Conservation (phyloP, 2,797 vertebrate species). For the Delichon dasypus region DNA sequence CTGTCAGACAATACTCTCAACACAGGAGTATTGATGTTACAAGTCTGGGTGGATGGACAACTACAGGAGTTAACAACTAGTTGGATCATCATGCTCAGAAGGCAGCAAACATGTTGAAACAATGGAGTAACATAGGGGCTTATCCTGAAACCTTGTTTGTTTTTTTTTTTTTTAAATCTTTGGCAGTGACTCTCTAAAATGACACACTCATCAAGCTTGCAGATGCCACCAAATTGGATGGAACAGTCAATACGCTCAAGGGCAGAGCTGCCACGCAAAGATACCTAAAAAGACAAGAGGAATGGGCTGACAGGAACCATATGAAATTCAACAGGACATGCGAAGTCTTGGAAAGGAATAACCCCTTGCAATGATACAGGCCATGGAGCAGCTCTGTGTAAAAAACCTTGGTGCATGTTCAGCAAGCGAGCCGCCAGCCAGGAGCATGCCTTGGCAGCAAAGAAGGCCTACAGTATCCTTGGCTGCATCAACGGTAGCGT, state of each 20-base stretch:
- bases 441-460: conserved; percentile 58
- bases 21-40: neutral
- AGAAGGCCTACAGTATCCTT: conserved; percentile 38
- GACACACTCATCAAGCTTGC: neutral
- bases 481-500: conserved; percentile 24
- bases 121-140: neutral
- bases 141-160: neutral
- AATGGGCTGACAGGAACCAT: neutral
- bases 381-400: neutral
- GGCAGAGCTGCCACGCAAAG: neutral
- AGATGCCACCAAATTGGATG: neutral
- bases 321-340: conserved; percentile 3
- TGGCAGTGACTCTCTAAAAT: neutral
- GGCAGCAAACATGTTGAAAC: neutral
- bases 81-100: neutral
- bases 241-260: neutral
- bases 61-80: neutral
- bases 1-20: neutral
- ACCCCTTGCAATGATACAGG: neutral
- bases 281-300: neutral
- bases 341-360: neutral
- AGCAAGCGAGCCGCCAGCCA: conserved; percentile 10
- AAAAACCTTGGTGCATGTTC: conserved; percentile 24
- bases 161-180: neutral
- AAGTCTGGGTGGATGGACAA: neutral